phyloP scores from a whole-genome alignment of 2,888 invertebrate genomes.

The Aromia moschata region DNA sequence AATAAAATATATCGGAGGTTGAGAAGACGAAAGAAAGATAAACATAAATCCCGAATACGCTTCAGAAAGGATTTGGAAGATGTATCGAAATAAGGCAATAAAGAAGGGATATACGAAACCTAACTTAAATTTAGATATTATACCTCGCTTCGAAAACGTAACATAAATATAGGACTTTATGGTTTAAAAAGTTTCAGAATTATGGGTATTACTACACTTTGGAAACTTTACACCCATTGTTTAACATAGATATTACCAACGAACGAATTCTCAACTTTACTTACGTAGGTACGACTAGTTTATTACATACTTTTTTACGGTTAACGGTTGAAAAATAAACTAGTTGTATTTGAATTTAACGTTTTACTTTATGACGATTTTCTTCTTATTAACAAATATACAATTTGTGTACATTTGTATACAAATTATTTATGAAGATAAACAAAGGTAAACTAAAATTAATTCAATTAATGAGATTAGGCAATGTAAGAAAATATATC shows the following conservation, averaged over 20 bases:
- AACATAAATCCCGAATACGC: slow-evolving; percentile 58
- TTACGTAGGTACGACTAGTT: too few species aligned
- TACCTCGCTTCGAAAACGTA: slow-evolving; percentile 50
- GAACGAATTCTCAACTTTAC: slow-evolving; percentile 46
- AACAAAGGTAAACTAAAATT: too few species aligned
- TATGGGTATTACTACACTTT: slow-evolving; percentile 53
- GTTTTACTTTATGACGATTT: too few species aligned
- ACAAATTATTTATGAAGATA: too few species aligned
- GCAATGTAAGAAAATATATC: too few species aligned
- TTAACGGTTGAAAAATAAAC: too few species aligned
- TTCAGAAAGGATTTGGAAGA: slow-evolving; percentile 59
- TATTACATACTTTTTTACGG: too few species aligned
- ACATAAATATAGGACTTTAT: slow-evolving; percentile 56
- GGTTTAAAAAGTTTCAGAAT: slow-evolving; percentile 56
- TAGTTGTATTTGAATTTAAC: too few species aligned
- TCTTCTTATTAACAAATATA: too few species aligned
- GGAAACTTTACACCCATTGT: slow-evolving; percentile 52
- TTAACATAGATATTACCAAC: slow-evolving; percentile 43
- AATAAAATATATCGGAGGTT: slow-evolving; percentile 36
- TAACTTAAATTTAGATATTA: slow-evolving; percentile 60
- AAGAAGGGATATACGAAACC: slow-evolving; percentile 60
- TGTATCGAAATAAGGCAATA: slow-evolving; percentile 60
- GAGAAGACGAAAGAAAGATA: slow-evolving; percentile 47
- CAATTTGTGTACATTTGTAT: too few species aligned
- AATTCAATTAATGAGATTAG: too few species aligned